Evolutionary conservation across 2,888 invertebrate species (phyloP).

Genomic region (Heliconius ismenius): DNA sequence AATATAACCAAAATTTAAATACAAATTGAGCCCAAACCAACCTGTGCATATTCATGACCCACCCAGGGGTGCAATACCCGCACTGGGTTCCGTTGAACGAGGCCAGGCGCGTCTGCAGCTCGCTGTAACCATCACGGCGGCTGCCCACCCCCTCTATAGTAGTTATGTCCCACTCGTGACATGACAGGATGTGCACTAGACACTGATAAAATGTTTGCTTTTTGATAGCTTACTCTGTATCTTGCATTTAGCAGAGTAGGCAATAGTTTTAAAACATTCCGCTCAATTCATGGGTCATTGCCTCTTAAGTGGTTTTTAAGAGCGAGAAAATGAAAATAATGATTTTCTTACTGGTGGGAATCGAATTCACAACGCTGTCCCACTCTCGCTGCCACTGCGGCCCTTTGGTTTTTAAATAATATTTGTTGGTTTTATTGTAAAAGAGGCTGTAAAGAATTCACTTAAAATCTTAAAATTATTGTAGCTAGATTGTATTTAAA

Average conservation of each 20-base stretch:
- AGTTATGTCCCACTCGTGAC: slow-evolving; percentile 86
- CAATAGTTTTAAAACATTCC: neutral
- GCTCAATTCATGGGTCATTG: neutral
- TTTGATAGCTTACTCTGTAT: neutral
- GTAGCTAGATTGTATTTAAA: too few relatives aligned
- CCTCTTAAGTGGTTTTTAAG: neutral
- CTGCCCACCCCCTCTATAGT: slow-evolving; percentile 88
- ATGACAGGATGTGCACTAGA: slow-evolving; percentile 83
- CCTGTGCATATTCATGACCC: slow-evolving; percentile 90
- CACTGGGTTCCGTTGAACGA: slow-evolving; percentile 88
- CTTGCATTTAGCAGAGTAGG: neutral
- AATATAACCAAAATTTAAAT: neutral
- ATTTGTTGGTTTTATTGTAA: too few relatives aligned
- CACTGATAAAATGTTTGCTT: slow-evolving; percentile 71
- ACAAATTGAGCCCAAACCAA: slow-evolving; percentile 48
- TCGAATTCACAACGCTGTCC: too few relatives aligned
- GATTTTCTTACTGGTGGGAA: neutral
- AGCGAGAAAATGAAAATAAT: neutral
- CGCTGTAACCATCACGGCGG: slow-evolving; percentile 84
- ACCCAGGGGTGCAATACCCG: slow-evolving; percentile 89
- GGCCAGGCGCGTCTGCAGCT: slow-evolving; percentile 84
- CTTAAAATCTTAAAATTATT: too few relatives aligned
- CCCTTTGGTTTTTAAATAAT: too few relatives aligned
- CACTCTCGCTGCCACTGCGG: too few relatives aligned
- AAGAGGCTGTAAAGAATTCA: too few relatives aligned